Percentiles rank a stretch among this genome's conserved stretches.
These are phyloP conservation scores for Oncorhynchus kisutch DNA, from an alignment of 2,113 vertebrate genomes.

Conservation along the genomic window DNA sequence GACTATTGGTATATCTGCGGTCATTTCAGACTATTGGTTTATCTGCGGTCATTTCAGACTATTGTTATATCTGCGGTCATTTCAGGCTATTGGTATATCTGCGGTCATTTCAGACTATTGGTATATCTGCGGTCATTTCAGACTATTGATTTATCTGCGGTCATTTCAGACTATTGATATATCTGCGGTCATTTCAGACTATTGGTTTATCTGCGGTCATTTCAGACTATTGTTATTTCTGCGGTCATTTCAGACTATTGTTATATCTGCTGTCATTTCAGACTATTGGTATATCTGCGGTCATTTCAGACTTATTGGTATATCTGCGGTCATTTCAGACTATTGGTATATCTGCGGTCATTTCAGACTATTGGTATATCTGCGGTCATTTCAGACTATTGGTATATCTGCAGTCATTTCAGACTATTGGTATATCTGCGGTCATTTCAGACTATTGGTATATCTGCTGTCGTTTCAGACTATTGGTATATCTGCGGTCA, in stretches of 20 bases:
- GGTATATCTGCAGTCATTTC: conserved; percentile 9
- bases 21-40: background rate
- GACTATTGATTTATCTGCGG: background rate
- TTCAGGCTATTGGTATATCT: background rate
- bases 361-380: conserved; percentile 6
- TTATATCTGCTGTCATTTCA: conserved; percentile 7
- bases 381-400: conserved; percentile 2
- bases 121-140: background rate
- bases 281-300: background rate
- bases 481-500: background rate
- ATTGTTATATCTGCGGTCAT: conserved; percentile 4
- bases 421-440: background rate
- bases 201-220: conserved; percentile 6
- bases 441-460: conserved; percentile 5
- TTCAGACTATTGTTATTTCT: background rate
- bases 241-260: conserved; percentile 4
- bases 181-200: background rate
- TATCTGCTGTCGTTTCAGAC: background rate
- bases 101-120: too few relatives aligned
- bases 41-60: too few relatives aligned
- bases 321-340: conserved; percentile 4
- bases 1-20: background rate
- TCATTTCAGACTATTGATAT: background rate
- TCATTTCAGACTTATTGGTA: conserved; percentile 10
- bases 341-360: background rate